Evolutionary conservation across 2,797 vertebrate species (phyloP), one percentile per base, ranked within the genome.

Genomic region (Siniperca scherzeri): DNA sequence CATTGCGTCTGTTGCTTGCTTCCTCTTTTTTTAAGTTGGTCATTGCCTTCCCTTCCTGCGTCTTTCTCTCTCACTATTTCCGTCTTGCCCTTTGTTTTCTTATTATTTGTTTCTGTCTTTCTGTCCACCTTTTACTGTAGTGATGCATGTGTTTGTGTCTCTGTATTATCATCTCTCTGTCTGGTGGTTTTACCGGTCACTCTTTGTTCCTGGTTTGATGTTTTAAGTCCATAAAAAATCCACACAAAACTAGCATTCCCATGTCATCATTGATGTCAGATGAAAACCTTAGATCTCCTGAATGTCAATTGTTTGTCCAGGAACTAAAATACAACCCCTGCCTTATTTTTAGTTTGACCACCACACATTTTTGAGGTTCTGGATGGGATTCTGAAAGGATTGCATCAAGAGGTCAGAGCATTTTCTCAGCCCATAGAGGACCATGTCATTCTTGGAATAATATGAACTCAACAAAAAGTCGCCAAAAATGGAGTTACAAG

Each of bases 1-100:
- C 92, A 92, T 78, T 84, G 83, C 66, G 92, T 92, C 91, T 93
- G 89, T 92, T 91, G 78, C 91, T 83, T 88, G 61, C 91, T 96
- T 95, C 94, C 93, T 90, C 87, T 92, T 95, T 94, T 90, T 62
- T 60, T 33, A 66, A 36, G 42, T 52, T 75, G 44, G 60, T 76
- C 86, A 75, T 73, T 42, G 27, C 56, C 80, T 83, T 79, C 81
- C 25, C 59, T 79, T 77, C 70, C 75, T 80, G n/a, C n/a, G 5
- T 75, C 74, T 69, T 53, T 67, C 17, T 59, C 44, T 50, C 14
- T 50, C 30, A 6, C 30, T n/a, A 17, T 81, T 22, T 65, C 30
- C 62, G 42, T 25, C 30, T 16, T 44, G 46, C 22, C 22, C 30
- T 48, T 66, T 48, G 53, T 38, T 30, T 44, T 59, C 38, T 33